Percentiles rank a stretch among this genome's conserved stretches.
Conservation (phyloP, 2,888 invertebrate species). For the Nemotelus pantherinus region DNA sequence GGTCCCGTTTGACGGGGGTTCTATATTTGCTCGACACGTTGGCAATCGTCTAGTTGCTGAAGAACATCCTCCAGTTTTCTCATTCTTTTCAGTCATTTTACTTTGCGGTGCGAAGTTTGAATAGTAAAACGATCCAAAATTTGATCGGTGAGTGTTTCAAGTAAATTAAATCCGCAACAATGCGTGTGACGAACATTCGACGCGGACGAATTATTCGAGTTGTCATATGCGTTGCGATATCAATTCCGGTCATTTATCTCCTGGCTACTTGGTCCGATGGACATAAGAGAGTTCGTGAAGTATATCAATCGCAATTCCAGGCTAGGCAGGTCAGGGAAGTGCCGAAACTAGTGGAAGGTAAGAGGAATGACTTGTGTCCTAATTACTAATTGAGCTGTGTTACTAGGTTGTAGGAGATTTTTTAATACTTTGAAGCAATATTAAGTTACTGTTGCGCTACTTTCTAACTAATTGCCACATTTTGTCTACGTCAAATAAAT, state of each 20-base stretch:
- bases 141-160: background rate
- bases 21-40: constrained; percentile 49
- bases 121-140: background rate
- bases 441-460: no score
- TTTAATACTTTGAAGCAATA: no score
- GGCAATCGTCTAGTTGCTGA: constrained; percentile 40
- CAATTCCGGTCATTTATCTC: constrained; percentile 72
- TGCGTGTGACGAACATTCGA: constrained; percentile 72
- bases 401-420: no score
- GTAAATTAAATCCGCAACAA: constrained; percentile 55
- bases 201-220: constrained; percentile 70
- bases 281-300: constrained; percentile 62
- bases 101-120: background rate
- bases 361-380: constrained; percentile 38
- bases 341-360: constrained; percentile 62
- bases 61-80: constrained; percentile 3
- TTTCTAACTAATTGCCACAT: no score
- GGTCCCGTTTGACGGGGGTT: background rate
- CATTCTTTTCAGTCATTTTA: constrained; percentile 8
- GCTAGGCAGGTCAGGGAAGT: constrained; percentile 55
- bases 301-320: constrained; percentile 57
- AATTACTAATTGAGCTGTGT: no score
- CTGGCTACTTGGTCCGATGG: constrained; percentile 71
- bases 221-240: constrained; percentile 66
- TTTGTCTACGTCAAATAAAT: no score